A percentile compares a stretch with the other conserved stretches of the same genome.
Conservation (phyloP, 2,113 vertebrate genomes). For the Suricata suricatta region DNA sequence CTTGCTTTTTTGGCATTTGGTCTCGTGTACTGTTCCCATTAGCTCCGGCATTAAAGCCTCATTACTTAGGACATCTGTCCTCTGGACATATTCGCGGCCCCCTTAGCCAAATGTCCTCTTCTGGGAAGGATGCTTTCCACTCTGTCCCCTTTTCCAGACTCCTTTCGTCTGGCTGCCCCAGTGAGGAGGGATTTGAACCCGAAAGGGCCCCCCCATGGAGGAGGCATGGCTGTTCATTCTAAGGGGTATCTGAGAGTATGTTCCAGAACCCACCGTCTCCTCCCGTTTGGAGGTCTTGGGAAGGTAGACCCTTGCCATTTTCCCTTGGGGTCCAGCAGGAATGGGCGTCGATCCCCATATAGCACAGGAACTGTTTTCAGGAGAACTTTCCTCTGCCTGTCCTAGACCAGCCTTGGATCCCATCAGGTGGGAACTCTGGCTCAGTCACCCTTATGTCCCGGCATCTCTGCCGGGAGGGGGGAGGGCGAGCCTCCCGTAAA, state of each 20-base stretch:
- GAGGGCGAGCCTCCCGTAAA: neutral
- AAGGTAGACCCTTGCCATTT: too few relatives aligned
- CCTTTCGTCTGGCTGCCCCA: neutral
- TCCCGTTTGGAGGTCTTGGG: neutral
- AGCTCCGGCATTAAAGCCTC: constrained; percentile 77
- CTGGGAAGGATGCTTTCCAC: constrained; percentile 42
- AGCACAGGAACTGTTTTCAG: neutral
- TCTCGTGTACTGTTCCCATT: constrained; percentile 76
- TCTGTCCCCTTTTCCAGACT: neutral
- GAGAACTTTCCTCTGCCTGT: neutral
- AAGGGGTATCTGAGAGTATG: neutral
- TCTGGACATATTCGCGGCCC: constrained; percentile 52
- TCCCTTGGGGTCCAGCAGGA: fast-evolving
- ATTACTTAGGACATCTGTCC: constrained; percentile 79
- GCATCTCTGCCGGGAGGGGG: too few relatives aligned
- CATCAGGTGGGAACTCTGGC: neutral
- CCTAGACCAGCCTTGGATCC: neutral
- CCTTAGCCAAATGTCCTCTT: constrained; percentile 69
- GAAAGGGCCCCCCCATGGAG: neutral
- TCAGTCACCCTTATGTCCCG: neutral
- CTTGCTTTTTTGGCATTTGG: constrained; percentile 69
- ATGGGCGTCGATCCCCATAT: too few relatives aligned
- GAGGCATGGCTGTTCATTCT: neutral
- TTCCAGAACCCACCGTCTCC: neutral
- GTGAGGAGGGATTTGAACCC: neutral